These are phyloP conservation scores for Colinus virginianus DNA, from an alignment of 2,113 vertebrate species.

Conservation along the genomic window DNA sequence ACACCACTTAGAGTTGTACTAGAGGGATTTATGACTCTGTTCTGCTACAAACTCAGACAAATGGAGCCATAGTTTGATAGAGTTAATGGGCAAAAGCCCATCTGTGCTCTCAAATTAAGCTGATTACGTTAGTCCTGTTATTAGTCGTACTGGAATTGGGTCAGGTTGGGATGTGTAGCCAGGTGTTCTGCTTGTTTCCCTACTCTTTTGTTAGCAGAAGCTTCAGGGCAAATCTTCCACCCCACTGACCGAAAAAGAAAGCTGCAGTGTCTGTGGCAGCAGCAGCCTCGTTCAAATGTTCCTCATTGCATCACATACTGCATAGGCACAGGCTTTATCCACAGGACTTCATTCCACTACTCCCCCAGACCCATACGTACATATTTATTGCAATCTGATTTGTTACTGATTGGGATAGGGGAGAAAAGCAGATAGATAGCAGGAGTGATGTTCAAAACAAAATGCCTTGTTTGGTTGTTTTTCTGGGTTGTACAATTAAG, in stretches of 20 bases:
- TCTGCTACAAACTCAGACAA: neutral
- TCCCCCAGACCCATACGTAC: neutral
- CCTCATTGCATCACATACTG: neutral
- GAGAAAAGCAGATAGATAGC: neutral
- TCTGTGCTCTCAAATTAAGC: conserved; percentile 21
- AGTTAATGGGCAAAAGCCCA: neutral
- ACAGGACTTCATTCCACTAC: neutral
- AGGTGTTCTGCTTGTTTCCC: neutral
- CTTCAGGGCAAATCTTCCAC: neutral
- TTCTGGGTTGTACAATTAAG: neutral
- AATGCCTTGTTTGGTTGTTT: neutral
- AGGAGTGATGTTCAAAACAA: neutral
- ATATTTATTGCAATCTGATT: neutral
- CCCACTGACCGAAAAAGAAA: neutral
- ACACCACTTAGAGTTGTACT: accelerated
- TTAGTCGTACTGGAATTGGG: neutral
- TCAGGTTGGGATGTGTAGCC: neutral
- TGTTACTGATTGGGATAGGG: neutral
- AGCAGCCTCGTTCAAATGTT: neutral
- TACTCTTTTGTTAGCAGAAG: neutral
- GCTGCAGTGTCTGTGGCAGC: neutral
- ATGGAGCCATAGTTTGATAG: neutral
- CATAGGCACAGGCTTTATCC: neutral
- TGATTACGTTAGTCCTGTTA: neutral
- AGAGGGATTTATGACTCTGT: neutral